These are phyloP conservation scores for Gastrophryne carolinensis DNA, from an alignment of 2,797 vertebrate species.

Conservation along the genomic window DNA sequence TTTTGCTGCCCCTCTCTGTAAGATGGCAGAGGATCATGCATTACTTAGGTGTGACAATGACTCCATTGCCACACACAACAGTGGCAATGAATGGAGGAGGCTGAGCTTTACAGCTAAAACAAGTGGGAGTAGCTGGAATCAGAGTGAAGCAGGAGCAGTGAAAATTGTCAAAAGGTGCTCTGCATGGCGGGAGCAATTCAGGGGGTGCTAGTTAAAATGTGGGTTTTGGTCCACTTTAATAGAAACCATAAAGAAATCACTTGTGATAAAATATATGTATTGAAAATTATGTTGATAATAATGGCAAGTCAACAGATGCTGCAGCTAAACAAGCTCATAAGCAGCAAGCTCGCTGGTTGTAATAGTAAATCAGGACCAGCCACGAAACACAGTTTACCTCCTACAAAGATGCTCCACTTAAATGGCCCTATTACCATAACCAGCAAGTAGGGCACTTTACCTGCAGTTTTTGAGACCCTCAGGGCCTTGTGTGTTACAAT, in stretches of 20 bases:
- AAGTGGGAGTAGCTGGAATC: no score
- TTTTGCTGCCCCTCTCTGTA: no score
- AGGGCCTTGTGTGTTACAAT: constrained; percentile 42
- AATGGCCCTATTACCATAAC: constrained; percentile 33
- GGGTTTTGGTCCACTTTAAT: no score
- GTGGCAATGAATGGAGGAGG: no score
- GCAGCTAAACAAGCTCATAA: background rate
- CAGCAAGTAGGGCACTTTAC: constrained; percentile 11
- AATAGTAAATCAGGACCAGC: background rate
- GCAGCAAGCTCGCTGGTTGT: background rate
- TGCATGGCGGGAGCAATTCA: no score
- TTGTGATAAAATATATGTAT: background rate
- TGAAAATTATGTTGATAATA: background rate
- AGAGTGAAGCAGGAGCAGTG: no score
- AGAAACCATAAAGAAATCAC: background rate
- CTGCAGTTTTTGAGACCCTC: constrained; percentile 29
- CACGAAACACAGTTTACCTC: background rate
- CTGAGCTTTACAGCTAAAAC: no score
- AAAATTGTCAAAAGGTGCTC: no score
- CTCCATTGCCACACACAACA: no score
- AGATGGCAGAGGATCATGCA: no score
- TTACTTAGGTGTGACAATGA: no score
- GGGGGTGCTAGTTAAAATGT: no score
- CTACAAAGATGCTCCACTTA: constrained; percentile 21
- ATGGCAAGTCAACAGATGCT: background rate